These are phyloP conservation scores for Urosaurus nigricauda DNA, from an alignment of 2,797 vertebrate species.

Conservation along the genomic window DNA sequence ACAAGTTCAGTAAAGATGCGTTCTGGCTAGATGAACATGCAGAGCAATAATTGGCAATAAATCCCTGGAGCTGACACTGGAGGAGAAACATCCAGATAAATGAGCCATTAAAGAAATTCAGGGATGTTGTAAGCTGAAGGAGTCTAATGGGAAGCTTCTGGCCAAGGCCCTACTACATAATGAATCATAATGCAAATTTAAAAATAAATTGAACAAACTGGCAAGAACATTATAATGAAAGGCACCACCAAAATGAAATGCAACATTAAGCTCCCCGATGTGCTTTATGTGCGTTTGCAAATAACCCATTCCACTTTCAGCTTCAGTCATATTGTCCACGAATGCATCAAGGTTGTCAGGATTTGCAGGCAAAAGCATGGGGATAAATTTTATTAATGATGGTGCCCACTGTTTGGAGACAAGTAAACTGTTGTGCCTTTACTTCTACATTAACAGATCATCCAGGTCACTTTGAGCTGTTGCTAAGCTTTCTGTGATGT, in stretches of 20 bases:
- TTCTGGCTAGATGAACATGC: background rate
- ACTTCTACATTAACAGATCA: background rate
- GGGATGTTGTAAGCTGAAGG: background rate
- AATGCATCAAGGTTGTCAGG: slow-evolving; percentile 9
- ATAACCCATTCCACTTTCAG: background rate
- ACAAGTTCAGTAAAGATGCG: background rate
- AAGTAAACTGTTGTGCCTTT: background rate
- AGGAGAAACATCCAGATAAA: background rate
- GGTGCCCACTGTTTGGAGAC: background rate
- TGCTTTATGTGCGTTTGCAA: background rate
- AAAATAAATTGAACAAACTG: background rate
- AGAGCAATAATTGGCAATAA: background rate
- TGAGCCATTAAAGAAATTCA: slow-evolving; percentile 8
- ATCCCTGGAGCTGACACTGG: background rate
- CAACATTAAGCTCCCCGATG: fast-evolving
- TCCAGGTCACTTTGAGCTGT: background rate
- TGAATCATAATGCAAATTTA: slow-evolving; percentile 6
- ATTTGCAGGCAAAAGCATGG: background rate
- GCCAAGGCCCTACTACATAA: background rate
- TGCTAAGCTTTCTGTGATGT: background rate
- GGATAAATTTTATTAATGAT: background rate
- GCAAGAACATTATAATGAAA: background rate
- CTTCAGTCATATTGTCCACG: background rate
- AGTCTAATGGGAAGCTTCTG: slow-evolving; percentile 2
- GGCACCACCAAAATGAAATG: background rate